Conservation (phyloP, 2,888 invertebrate species). For the Drosophila kanekoi region DNA sequence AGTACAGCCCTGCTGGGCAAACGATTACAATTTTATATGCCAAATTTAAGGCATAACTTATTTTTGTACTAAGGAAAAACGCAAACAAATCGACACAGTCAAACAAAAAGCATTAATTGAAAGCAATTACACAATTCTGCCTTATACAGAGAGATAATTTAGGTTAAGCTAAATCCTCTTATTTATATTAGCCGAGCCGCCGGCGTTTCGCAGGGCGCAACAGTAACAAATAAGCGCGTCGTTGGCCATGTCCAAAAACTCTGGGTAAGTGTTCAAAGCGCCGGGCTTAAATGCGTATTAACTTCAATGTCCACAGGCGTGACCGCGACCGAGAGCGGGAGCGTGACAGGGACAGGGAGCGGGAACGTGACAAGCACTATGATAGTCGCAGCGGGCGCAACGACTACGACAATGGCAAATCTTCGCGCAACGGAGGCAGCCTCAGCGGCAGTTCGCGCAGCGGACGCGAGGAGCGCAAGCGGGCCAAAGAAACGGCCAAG, state of each 20-base stretch:
- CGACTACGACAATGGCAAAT: constrained; percentile 71
- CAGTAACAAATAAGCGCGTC: constrained; percentile 3
- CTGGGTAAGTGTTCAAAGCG: constrained; percentile 57
- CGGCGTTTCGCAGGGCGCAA: constrained; percentile 26
- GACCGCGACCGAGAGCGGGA: constrained; percentile 68
- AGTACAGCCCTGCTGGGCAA: constrained; percentile 39
- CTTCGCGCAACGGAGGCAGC: constrained; percentile 72
- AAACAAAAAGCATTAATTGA: neutral
- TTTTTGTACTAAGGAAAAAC: constrained; percentile 9
- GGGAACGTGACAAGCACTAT: constrained; percentile 79
- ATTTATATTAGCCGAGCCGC: constrained; percentile 9
- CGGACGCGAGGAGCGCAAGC: constrained; percentile 78
- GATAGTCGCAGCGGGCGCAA: constrained; percentile 50
- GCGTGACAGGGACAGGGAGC: constrained; percentile 69
- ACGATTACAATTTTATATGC: constrained; percentile 40
- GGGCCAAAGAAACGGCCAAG: constrained; percentile 59
- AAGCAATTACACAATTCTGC: neutral
- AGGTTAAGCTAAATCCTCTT: neutral
- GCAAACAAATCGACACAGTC: neutral
- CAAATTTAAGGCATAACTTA: constrained; percentile 10
- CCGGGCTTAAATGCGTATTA: neutral
- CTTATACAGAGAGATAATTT: neutral
- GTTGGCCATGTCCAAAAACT: constrained; percentile 64
- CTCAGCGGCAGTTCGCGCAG: constrained; percentile 52
- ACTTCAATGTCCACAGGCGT: constrained; percentile 25